A percentile compares a stretch with the other conserved stretches of the same genome.
Conservation (phyloP, 37 sponge, comb jelly and placozoan species). For the Cladorhizidae sp. region DNA sequence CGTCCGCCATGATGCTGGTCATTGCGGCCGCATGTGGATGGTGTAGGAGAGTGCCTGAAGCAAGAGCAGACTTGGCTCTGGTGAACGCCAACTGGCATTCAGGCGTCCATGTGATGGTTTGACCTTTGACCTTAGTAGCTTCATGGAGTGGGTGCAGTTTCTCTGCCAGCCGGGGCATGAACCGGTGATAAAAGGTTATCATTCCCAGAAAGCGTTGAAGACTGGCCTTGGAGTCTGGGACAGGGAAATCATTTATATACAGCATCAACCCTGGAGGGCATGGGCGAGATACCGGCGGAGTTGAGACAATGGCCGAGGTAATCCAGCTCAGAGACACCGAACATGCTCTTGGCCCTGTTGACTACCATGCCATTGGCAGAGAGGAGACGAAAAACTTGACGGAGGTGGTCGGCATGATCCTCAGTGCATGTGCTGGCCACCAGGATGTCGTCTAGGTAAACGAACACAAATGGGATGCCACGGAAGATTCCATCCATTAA, state of each 20-base stretch:
- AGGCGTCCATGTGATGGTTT: slow-evolving; percentile 17
- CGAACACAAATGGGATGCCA: no score
- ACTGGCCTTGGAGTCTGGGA: background rate
- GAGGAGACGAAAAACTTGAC: background rate
- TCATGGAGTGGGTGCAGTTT: slow-evolving; percentile 11
- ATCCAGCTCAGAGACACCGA: background rate
- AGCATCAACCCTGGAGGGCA: background rate
- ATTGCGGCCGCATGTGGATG: no score
- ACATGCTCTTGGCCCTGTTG: background rate
- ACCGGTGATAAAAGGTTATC: slow-evolving; percentile 31
- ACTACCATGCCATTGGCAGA: background rate
- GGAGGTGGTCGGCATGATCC: background rate
- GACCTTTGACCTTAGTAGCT: slow-evolving; percentile 3
- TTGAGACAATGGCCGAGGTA: background rate
- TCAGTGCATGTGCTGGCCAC: background rate
- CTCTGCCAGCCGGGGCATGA: slow-evolving; percentile 17
- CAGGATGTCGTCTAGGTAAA: no score
- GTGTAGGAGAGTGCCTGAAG: slow-evolving; percentile 8
- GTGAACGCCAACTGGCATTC: no score
- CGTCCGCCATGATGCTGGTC: no score
- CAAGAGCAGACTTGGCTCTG: no score
- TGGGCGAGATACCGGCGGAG: background rate
- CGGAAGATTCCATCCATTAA: no score
- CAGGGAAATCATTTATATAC: no score
- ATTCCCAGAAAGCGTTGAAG: slow-evolving; percentile 37